Evolutionary conservation across 2,888 invertebrate genomes (phyloP), one percentile per base, ranked within the genome.

Genomic region (Drosophila hamatofila): DNA sequence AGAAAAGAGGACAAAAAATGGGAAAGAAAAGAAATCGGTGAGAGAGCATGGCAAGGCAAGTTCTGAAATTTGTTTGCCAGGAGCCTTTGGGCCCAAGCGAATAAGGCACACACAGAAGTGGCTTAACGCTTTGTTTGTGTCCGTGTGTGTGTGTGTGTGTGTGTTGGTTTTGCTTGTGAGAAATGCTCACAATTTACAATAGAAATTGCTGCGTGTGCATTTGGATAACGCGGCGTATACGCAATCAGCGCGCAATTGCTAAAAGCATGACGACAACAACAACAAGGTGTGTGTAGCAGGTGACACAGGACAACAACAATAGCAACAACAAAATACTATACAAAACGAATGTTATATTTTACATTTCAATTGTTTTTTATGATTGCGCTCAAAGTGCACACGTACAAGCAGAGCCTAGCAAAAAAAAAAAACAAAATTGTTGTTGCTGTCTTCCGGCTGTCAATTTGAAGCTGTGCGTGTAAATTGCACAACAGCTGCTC

Each of bases 281-380:
- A 69, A 63, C 68, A 11, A 11, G 64, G 35, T 41, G 8, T 9
- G 46, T 16, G 25, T 25, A 62, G 55, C 82, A 83, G 86, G 80
- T 84, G 80, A 79, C 83, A 77, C 61, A 79, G 35, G 2, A 54
- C 72, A 76, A 57, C 66, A 62, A 68, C n/a, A 27, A 14, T n/a
- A 18, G n/a, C n/a, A 37, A 16, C 16, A 37, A 37, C 8, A 52
- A 54, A 35, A 58, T 41, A 37, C 49, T 55, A 75, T 58, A 66
- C 63, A 77, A 60, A 80, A 78, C 82, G 79, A 80, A 82, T 84
- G 75, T 84, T 86, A 88, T 88, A 86, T 88, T 88, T 88, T 83
- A 88, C 87, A 88, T 88, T 86, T 88, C 87, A 88, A 88, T 88
- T 88, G 87, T 88, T 88, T 88, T 88, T 88, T 88, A 88, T 88